A percentile compares a stretch with the other conserved stretches of the same genome.
These are phyloP conservation scores for Dicerorhinus sumatrensis DNA, from an alignment of 2,113 vertebrate species.

Conservation along the genomic window DNA sequence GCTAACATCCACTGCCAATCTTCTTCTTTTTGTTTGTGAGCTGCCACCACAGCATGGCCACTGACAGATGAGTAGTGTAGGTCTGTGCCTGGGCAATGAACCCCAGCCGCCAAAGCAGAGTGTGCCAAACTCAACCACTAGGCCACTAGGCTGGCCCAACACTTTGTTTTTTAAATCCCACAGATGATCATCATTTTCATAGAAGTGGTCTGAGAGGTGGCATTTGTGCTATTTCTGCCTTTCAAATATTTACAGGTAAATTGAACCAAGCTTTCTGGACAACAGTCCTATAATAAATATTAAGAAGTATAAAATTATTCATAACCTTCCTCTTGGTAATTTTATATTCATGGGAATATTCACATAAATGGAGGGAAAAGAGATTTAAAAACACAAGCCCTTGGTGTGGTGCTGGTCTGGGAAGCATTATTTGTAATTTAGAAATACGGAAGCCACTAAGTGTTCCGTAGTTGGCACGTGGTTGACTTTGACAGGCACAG, in stretches of 20 bases:
- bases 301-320: not conserved
- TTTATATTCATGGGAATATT: not conserved
- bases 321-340: not conserved
- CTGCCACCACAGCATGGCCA: too few species aligned
- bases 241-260: not conserved
- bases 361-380: not conserved
- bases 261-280: not conserved
- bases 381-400: too few species aligned
- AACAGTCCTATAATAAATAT: too few species aligned
- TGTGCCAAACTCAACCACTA: too few species aligned
- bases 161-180: not conserved
- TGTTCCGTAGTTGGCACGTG: accelerated
- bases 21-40: too few species aligned
- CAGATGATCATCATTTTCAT: not conserved
- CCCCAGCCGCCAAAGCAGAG: too few species aligned
- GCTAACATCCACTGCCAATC: too few species aligned
- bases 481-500: accelerated
- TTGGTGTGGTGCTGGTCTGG: not conserved
- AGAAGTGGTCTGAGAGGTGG: not conserved
- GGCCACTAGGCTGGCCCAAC: too few species aligned
- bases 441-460: not conserved
- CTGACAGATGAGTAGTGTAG: too few species aligned
- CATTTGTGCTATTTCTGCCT: not conserved
- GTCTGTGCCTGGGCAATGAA: too few species aligned
- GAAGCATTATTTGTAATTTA: not conserved